These are phyloP conservation scores for Stichodactyla mertensii DNA, from an alignment of 64 coral and sea anemone species.

Conservation along the genomic window DNA sequence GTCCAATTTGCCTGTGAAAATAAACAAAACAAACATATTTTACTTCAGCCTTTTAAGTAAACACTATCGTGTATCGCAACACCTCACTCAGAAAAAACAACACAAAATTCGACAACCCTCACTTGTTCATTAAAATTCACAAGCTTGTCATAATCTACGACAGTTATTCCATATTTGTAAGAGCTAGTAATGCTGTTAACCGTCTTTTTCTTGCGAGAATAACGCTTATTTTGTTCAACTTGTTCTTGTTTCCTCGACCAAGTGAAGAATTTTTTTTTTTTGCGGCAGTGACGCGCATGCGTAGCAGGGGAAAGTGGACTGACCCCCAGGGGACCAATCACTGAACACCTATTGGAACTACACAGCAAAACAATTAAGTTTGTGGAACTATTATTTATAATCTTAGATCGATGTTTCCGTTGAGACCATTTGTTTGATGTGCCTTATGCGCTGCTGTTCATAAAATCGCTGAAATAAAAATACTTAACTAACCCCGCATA, in stretches of 20 bases:
- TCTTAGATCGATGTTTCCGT: background rate
- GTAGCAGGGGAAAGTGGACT: constrained; percentile 33
- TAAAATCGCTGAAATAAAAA: too few species aligned
- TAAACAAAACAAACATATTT: constrained; percentile 6
- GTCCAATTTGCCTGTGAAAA: background rate
- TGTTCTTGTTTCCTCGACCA: background rate
- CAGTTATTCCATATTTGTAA: constrained; percentile 14
- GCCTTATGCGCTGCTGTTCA: too few species aligned
- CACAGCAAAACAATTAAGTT: too few species aligned
- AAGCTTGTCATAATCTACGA: background rate
- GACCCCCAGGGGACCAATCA: constrained; percentile 17
- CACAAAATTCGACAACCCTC: background rate
- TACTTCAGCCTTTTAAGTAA: background rate
- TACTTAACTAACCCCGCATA: too few species aligned
- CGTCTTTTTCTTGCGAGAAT: background rate
- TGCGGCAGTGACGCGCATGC: constrained; percentile 10
- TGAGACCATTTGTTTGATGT: background rate
- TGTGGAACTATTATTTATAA: background rate
- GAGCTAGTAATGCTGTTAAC: background rate
- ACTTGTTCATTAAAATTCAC: constrained; percentile 22
- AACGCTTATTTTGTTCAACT: background rate
- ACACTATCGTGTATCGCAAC: background rate
- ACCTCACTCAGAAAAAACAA: background rate
- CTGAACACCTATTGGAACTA: background rate
- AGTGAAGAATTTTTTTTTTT: constrained; percentile 21